Base-by-base conservation (phyloP, 92 coral and sea anemone species). In the Metridium senile region DNA sequence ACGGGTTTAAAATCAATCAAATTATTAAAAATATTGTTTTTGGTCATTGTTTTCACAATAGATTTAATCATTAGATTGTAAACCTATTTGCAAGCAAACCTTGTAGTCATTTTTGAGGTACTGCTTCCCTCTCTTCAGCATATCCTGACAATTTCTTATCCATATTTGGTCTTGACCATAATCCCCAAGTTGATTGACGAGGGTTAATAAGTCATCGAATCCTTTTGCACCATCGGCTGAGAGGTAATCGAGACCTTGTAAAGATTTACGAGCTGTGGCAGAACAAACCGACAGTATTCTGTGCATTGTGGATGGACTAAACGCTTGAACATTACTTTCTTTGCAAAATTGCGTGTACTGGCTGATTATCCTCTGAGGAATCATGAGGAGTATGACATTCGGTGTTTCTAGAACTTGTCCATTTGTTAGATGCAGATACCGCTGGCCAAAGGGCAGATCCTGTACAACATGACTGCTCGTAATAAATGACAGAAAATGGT, bases 361-460 rank as follows among this genome's bases (percentile, higher is more conserved):
- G 31, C 33, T 26, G 39, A 54, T 54, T 33, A 70, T 79, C 76
- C 84, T 70, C 51, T 67, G 76, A 28, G 74, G 66, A 68, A 79
- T 70, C 84, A 79, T 79, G 2, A 58, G 62, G 33, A 79, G 39
- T 49, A 79, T 70, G 18, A 79, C 84, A 63, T 79, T 83, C 0
- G 87, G 88, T 21, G 83, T 75, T 57, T 78, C 83, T 11, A 77
- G 28, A 47, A 78, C 30, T 18, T 79, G 67, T 16, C 79, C 85
- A 66, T 53, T 53, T 22, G 85, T 61, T 32, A 84, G 74, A 67
- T 59, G 71, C 63, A 78, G 26, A 28, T 72, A 69, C 9, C 69
- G 68, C 64, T 79, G 84, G 51, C 85, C 89, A 58, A 85, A 85
- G 49, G 85, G 85, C 59, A 85, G 71, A 54, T 85, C 85, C 67